These are phyloP conservation scores for Drosophila setifemur DNA, from an alignment of 1,140 invertebrate genomes.

Conservation along the genomic window DNA sequence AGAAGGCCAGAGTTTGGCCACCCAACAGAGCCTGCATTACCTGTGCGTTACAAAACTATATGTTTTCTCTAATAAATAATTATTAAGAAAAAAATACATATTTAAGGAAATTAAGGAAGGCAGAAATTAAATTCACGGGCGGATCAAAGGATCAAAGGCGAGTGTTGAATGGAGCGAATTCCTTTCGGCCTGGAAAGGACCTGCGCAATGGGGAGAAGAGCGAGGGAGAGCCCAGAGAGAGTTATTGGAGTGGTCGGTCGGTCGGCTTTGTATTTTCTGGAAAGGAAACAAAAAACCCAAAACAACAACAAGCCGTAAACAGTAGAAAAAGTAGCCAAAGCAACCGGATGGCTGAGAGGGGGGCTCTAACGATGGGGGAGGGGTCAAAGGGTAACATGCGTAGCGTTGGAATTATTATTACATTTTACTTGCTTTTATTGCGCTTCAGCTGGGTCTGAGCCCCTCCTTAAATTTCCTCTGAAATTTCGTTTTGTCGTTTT, in stretches of 20 bases:
- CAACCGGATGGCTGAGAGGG: slow-evolving; percentile 11
- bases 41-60: no score
- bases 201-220: slow-evolving; percentile 8
- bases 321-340: slow-evolving; percentile 42
- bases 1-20: slow-evolving; percentile 19
- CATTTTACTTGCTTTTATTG: slow-evolving; percentile 64
- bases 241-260: slow-evolving; percentile 13
- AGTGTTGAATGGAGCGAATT: slow-evolving; percentile 34
- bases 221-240: slow-evolving; percentile 1
- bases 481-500: not conserved
- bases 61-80: no score
- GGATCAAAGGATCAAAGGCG: no score
- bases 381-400: slow-evolving; percentile 37
- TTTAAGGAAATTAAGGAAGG: no score
- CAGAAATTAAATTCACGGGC: no score
- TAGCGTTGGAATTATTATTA: slow-evolving; percentile 70
- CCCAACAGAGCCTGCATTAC: no score
- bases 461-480: slow-evolving; percentile 3
- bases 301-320: slow-evolving; percentile 59
- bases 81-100: no score
- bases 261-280: slow-evolving; percentile 36
- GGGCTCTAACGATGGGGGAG: no score
- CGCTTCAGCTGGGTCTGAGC: slow-evolving; percentile 11
- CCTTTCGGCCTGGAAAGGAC: slow-evolving; percentile 22
- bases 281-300: slow-evolving; percentile 35